Conservation (phyloP, 35 echinoderm and acorn worm genomes). For the Lytechinus pictus region DNA sequence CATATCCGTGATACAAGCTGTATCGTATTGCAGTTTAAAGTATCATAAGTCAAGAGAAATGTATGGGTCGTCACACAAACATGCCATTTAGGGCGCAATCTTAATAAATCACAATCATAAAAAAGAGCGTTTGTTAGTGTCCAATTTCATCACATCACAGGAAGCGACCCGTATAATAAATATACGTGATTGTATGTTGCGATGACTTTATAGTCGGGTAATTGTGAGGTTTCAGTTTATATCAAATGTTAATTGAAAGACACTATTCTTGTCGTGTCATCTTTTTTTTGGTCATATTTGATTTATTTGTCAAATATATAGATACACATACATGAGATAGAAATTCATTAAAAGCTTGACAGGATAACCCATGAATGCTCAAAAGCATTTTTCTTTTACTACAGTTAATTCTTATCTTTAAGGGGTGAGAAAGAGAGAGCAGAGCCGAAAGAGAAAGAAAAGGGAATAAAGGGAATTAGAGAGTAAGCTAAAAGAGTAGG, state of each 20-base stretch:
- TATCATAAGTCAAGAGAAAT: neutral
- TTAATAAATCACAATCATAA: neutral
- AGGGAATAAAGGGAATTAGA: no score
- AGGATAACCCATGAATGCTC: no score
- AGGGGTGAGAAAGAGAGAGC: no score
- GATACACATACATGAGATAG: no score
- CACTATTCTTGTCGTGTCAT: neutral
- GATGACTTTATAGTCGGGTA: neutral
- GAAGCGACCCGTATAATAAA: neutral
- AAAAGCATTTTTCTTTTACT: no score
- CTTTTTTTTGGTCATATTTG: no score
- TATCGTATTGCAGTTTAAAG: neutral
- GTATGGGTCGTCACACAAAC: neutral
- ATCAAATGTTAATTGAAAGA: neutral
- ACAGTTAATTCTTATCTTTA: no score
- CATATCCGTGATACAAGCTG: neutral
- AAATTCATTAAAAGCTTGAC: no score
- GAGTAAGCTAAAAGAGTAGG: no score
- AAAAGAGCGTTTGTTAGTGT: neutral
- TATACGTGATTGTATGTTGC: neutral
- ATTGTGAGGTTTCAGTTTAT: neutral
- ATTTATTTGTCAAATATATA: no score
- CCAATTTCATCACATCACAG: neutral
- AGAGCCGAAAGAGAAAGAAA: no score
- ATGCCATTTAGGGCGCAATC: neutral